Evolutionary conservation across 2,888 invertebrate genomes (phyloP).

Genomic region (Ferrisia virgata): DNA sequence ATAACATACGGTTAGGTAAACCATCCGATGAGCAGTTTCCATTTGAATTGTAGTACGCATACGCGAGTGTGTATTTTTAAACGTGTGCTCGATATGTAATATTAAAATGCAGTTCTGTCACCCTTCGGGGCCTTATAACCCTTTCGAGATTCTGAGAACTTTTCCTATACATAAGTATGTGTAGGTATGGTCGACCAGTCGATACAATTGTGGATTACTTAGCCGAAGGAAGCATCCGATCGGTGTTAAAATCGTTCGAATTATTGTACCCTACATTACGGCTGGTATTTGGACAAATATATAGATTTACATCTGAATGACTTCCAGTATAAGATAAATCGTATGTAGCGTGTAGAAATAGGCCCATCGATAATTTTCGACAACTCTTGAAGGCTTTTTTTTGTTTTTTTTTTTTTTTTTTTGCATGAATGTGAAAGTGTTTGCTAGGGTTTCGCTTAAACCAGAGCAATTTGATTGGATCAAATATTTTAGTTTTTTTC

Average conservation of each 20-base stretch:
- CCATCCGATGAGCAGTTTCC: constrained; percentile 5
- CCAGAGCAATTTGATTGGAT: too few species aligned
- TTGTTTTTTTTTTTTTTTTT: too few species aligned
- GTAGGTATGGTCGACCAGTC: neutral
- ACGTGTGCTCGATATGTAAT: neutral
- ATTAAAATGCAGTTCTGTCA: constrained; percentile 40
- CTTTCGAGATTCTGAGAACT: constrained; percentile 33
- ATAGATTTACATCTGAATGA: neutral
- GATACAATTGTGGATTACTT: neutral
- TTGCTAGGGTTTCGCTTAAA: too few species aligned
- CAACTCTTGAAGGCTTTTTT: neutral
- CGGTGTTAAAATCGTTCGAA: neutral
- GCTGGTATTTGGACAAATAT: neutral
- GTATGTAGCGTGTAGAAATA: neutral
- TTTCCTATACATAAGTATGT: neutral
- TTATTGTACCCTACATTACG: too few species aligned
- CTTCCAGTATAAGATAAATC: neutral
- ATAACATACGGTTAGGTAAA: neutral
- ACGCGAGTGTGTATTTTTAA: constrained; percentile 1
- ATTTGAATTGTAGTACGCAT: neutral
- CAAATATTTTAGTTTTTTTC: too few species aligned
- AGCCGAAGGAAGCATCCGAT: neutral
- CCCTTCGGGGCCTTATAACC: constrained; percentile 1
- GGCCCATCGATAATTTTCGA: neutral
- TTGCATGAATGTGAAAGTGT: too few species aligned